phyloP scores from a whole-genome alignment of 2,113 vertebrate species.

The Eublepharis macularius region DNA sequence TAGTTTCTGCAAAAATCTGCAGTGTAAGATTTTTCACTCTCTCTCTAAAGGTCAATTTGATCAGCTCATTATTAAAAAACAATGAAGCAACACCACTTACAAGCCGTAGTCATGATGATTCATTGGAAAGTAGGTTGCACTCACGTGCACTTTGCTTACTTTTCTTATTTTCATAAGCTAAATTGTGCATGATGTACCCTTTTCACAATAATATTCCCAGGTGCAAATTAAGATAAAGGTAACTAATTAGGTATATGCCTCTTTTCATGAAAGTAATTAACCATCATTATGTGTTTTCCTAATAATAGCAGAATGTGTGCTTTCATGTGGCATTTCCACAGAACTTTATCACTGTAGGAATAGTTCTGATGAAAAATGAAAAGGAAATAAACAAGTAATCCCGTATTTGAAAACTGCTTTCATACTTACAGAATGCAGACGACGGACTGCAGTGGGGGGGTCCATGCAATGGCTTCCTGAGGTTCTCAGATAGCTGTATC shows the following conservation, averaged over 20 bases:
- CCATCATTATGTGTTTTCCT: conserved; percentile 39
- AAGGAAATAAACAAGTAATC: conserved; percentile 49
- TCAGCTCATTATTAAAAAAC: conserved; percentile 36
- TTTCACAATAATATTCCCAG: conserved; percentile 59
- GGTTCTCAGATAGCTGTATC: not conserved
- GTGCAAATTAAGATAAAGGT: conserved; percentile 63
- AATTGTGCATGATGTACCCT: conserved; percentile 36
- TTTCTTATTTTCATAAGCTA: conserved; percentile 35
- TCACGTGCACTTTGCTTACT: conserved; percentile 24
- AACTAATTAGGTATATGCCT: conserved; percentile 60
- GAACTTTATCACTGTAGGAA: conserved; percentile 54
- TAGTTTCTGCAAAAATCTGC: conserved; percentile 18
- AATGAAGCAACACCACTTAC: conserved; percentile 34
- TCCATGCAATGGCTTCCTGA: not conserved
- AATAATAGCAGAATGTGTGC: conserved; percentile 53
- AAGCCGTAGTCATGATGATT: conserved; percentile 43
- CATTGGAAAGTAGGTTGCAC: conserved; percentile 37
- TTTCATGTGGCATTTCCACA: conserved; percentile 63
- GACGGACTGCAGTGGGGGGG: not conserved
- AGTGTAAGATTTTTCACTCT: conserved; percentile 38
- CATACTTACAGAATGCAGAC: not conserved
- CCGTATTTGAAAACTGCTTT: conserved; percentile 48
- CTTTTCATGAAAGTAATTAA: conserved; percentile 67
- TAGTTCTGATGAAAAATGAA: conserved; percentile 51
- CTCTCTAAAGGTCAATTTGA: conserved; percentile 31